Evolutionary conservation across 2,113 vertebrate species (phyloP).

Genomic region (Alces alces): DNA sequence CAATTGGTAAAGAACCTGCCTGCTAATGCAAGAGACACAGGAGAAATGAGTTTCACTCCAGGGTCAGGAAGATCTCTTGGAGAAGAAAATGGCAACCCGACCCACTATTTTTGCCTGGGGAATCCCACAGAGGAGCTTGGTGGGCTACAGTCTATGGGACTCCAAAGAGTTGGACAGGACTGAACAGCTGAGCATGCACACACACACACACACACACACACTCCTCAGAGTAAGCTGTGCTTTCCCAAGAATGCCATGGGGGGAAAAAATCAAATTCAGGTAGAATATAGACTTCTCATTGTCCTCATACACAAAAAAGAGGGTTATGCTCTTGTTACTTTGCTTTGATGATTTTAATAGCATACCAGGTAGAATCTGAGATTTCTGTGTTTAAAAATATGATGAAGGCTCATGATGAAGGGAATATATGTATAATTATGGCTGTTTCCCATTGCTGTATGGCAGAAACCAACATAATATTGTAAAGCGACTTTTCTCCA

Average conservation of each 20-base stretch:
- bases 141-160: neutral
- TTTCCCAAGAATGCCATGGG: neutral
- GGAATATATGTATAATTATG: neutral
- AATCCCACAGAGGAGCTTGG: neutral
- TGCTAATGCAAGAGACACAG: neutral
- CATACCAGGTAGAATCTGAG: neutral
- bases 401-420: neutral
- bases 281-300: neutral
- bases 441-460: neutral
- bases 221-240: neutral
- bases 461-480: neutral
- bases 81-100: accelerated
- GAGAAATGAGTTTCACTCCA: neutral
- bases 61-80: neutral
- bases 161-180: neutral
- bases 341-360: neutral
- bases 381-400: neutral
- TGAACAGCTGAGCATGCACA: neutral
- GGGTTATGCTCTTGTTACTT: neutral
- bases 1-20: neutral
- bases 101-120: neutral
- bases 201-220: neutral
- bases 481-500: neutral
- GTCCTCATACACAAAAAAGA: neutral
- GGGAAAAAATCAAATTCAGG: neutral